Evolutionary conservation across 1,140 invertebrate species (phyloP).

Genomic region (Mylabris phalerata): DNA sequence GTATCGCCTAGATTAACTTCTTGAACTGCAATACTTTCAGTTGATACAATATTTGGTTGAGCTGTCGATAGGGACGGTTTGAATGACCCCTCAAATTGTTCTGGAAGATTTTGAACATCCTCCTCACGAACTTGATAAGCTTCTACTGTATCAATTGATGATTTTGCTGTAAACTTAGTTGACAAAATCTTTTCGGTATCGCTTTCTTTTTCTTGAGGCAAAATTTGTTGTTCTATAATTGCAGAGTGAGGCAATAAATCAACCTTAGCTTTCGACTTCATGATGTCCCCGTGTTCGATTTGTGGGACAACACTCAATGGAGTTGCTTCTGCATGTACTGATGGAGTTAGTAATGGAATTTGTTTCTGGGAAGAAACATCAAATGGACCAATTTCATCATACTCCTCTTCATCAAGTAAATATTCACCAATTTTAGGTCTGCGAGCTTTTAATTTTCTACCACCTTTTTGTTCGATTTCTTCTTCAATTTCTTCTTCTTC

Average conservation of each 20-base stretch:
- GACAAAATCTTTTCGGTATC: conserved; percentile 40
- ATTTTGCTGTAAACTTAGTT: conserved; percentile 42
- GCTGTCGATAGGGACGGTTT: conserved; percentile 48
- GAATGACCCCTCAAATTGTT: conserved; percentile 46
- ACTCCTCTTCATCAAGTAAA: conserved; percentile 7
- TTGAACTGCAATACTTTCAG: conserved; percentile 53
- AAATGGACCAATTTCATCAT: conserved; percentile 10
- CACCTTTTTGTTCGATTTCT: not conserved
- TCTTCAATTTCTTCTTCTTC: conserved; percentile 6
- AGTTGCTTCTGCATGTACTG: conserved; percentile 47
- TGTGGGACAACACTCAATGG: conserved; percentile 46
- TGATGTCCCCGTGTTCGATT: conserved; percentile 44
- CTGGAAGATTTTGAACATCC: conserved; percentile 46
- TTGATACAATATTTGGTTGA: conserved; percentile 45
- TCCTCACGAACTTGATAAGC: conserved; percentile 55
- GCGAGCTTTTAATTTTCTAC: conserved; percentile 6
- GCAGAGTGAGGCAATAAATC: conserved; percentile 49
- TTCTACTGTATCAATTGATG: conserved; percentile 51
- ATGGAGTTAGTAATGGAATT: conserved; percentile 38
- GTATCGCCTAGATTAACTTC: conserved; percentile 46
- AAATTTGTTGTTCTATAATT: conserved; percentile 45
- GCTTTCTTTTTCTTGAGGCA: conserved; percentile 51
- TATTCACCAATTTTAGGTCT: conserved; percentile 9
- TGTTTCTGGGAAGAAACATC: conserved; percentile 23
- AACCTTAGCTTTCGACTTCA: conserved; percentile 47